Conservation (phyloP, 2,888 invertebrate genomes). For the Yponomeuta malinellus region DNA sequence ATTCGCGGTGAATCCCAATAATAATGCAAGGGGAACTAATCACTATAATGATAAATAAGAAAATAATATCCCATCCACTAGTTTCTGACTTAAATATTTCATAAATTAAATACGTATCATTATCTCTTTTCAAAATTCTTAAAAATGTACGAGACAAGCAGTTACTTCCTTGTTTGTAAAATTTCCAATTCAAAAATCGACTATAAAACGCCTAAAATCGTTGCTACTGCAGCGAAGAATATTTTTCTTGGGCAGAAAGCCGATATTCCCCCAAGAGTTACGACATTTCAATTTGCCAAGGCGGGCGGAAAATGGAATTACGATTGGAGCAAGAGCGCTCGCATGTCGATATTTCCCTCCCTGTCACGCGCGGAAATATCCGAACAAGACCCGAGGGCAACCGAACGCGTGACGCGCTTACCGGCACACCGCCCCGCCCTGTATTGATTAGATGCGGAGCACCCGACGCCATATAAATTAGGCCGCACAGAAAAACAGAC, state of each 20-base stretch:
- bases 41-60: constrained; percentile 29
- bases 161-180: constrained; percentile 41
- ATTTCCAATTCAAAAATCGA: constrained; percentile 43
- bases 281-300: constrained; percentile 78
- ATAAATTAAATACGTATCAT: no score
- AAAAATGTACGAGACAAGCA: no score
- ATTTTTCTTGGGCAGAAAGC: constrained; percentile 75
- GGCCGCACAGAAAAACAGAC: constrained; percentile 69
- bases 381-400: constrained; percentile 35
- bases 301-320: constrained; percentile 77
- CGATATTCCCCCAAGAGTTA: constrained; percentile 77
- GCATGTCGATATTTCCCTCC: constrained; percentile 45
- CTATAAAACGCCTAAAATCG: constrained; percentile 54
- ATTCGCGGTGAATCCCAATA: background rate
- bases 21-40: background rate
- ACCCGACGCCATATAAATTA: constrained; percentile 75
- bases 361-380: constrained; percentile 38
- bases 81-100: no score
- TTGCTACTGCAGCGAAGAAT: constrained; percentile 70
- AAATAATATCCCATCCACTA: background rate
- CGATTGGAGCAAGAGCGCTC: constrained; percentile 71
- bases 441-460: constrained; percentile 77
- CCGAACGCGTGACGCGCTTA: constrained; percentile 47
- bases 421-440: constrained; percentile 57
- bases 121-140: no score